phyloP scores from a whole-genome alignment of 64 coral and sea anemone species.

The Stichodactyla helianthus region DNA sequence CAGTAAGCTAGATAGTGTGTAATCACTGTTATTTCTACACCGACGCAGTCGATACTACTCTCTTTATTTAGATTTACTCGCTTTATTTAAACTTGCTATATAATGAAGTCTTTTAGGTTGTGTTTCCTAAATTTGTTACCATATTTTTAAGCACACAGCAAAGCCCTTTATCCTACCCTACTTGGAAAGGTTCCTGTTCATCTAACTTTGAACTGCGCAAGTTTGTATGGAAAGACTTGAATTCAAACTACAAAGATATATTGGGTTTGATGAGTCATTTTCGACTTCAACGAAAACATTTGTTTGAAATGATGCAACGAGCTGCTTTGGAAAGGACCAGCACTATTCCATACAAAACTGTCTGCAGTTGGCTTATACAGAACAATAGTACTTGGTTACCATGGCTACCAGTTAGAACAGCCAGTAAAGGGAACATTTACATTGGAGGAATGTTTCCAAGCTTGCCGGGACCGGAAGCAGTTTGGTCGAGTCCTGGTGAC shows the following conservation, averaged over 20 bases:
- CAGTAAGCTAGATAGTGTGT: too few species aligned
- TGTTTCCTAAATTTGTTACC: too few species aligned
- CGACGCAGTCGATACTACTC: too few species aligned
- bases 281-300: constrained; percentile 21
- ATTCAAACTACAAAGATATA: constrained; percentile 54
- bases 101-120: too few species aligned
- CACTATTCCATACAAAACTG: constrained; percentile 15
- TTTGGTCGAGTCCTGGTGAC: constrained; percentile 79
- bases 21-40: too few species aligned
- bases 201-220: constrained; percentile 39
- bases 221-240: constrained; percentile 56
- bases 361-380: constrained; percentile 61
- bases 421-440: constrained; percentile 31
- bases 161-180: neutral
- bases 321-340: constrained; percentile 14
- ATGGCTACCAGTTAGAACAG: constrained; percentile 44
- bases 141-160: neutral
- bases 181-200: neutral
- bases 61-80: too few species aligned
- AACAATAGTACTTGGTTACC: constrained; percentile 32
- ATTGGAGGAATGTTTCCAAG: constrained; percentile 87
- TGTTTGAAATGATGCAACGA: constrained; percentile 37
- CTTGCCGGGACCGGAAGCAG: constrained; percentile 38
- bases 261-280: constrained; percentile 27
- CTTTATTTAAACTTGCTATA: too few species aligned